Base-by-base conservation (phyloP, 1,140 invertebrate genomes). In the Hetaerina americana region DNA sequence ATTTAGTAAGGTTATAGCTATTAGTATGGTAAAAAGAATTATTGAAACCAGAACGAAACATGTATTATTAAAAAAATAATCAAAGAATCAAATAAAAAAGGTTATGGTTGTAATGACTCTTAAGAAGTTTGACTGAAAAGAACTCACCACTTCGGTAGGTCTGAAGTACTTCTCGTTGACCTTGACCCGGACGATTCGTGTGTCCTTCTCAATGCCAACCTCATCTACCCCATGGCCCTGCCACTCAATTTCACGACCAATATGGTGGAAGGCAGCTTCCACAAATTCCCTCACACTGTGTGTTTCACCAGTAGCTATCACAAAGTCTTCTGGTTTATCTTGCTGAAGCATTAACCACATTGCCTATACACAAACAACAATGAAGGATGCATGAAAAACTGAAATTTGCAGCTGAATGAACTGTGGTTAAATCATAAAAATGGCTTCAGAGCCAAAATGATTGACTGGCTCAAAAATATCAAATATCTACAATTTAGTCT, bases 311-410 rank as follows among this genome's bases (percentile, higher is more conserved):
- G 96, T 99, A 1, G 97, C 95, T 76, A 99, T 96, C 0, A 99
- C 97, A 85, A 92, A 99, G 83, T 99, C 97, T 68, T 98, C 92
- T 0, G 97, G 92, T 66, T 83, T 81, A 0, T 95, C 87, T 80
- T 94, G 91, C 81, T 99, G 98, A n/a, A 99, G 83, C 94, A 99
- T 99, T 78, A 97, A 80, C 97, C 97, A 99, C 98, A 99, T 99
- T 12, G 96, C 97, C 92, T 96, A 78, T 5, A 82, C 80, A 77
- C 66, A 75, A 27, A 66, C 70, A 66, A n/a, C n/a, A n/a, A n/a
- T 12, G 18, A 18, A 27, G 18, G 18, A 26, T 29, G 26, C 8
- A 29, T 22, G n/a, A 15, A 69, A 40, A 18, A 40, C 5, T 40
- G 6, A 8, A 40, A n/a, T n/a, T n/a, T 70, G 66, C 27, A 71